phyloP scores from a whole-genome alignment of 2,888 invertebrate species.

The Nemapogon koenigi region DNA sequence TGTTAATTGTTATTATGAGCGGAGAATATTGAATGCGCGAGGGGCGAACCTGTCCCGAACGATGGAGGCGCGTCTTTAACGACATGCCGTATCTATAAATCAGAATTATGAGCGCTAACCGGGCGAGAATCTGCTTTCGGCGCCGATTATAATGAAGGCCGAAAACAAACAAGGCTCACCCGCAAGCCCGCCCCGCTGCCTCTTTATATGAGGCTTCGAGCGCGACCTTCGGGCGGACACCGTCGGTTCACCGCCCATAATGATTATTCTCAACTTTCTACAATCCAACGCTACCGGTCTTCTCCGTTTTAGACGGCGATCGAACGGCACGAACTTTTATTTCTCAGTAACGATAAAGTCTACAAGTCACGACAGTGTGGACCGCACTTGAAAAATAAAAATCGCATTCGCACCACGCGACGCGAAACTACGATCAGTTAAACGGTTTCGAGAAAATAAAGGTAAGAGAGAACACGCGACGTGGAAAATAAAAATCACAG shows the following conservation, averaged over 20 bases:
- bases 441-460: constrained; percentile 40
- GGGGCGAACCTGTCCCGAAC: constrained; percentile 27
- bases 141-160: constrained; percentile 42
- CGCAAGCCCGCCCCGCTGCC: constrained; percentile 22
- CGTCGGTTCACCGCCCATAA: constrained; percentile 23
- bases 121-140: constrained; percentile 41
- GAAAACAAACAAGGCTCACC: constrained; percentile 50
- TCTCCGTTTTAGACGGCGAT: constrained; percentile 25
- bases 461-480: constrained; percentile 23
- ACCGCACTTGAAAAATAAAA: constrained; percentile 30
- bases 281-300: constrained; percentile 38
- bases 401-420: constrained; percentile 33
- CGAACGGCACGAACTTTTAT: constrained; percentile 27
- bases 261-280: constrained; percentile 34
- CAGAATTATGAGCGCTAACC: constrained; percentile 50
- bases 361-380: constrained; percentile 36
- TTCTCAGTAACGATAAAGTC: constrained; percentile 27
- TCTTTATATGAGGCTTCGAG: constrained; percentile 31
- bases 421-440: constrained; percentile 42
- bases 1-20: constrained; percentile 55
- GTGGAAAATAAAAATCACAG: constrained; percentile 22
- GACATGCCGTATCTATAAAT: constrained; percentile 52
- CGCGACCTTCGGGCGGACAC: constrained; percentile 19
- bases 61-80: constrained; percentile 41
- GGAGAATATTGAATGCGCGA: constrained; percentile 34